Evolutionary conservation across 1,140 invertebrate genomes (phyloP).

Genomic region (Acromyrmex charruanus): DNA sequence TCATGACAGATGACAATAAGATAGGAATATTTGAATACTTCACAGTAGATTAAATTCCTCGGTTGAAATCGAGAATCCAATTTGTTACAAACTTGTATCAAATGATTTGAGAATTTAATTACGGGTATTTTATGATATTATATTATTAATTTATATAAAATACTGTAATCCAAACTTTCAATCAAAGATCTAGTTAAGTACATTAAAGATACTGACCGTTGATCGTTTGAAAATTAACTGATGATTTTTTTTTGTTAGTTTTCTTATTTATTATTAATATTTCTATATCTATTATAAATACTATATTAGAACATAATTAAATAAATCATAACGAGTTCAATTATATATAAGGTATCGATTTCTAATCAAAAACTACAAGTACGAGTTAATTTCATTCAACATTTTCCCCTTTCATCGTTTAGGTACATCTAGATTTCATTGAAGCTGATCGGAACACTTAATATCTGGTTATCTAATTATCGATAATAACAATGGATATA

Average conservation of each 20-base stretch:
- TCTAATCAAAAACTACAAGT: background rate
- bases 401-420: background rate
- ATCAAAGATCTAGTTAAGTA: too few relatives aligned
- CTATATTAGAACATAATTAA: background rate
- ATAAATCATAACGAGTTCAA: background rate
- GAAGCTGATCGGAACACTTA: background rate
- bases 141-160: too few relatives aligned
- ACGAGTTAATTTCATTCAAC: background rate
- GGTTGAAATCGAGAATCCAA: too few relatives aligned
- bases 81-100: too few relatives aligned
- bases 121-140: too few relatives aligned
- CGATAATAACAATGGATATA: background rate
- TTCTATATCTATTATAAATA: background rate
- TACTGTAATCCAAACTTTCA: too few relatives aligned
- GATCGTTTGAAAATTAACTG: too few relatives aligned
- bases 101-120: too few relatives aligned
- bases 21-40: too few relatives aligned
- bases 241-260: background rate
- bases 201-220: too few relatives aligned
- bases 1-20: too few relatives aligned
- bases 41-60: too few relatives aligned
- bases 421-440: background rate
- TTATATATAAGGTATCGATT: background rate
- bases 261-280: background rate
- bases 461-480: slow-evolving; percentile 11